A percentile compares a stretch with the other conserved stretches of the same genome.
Conservation (phyloP, 2,888 invertebrate species). For the Helobdella robusta region DNA sequence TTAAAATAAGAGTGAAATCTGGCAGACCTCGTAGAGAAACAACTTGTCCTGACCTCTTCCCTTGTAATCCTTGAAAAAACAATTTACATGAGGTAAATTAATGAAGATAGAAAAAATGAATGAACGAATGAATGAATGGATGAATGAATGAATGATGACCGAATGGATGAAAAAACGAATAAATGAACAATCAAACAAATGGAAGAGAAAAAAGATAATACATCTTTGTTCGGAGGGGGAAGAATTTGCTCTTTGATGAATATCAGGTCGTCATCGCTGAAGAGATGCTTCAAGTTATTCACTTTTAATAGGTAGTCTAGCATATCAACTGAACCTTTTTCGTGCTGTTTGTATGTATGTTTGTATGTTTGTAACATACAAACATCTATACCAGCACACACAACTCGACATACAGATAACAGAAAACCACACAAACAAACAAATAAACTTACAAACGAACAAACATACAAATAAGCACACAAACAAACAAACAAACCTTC, state of each 20-base stretch:
- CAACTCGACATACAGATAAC: no score
- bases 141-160: no score
- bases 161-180: no score
- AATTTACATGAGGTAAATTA: not conserved
- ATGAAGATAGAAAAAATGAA: no score
- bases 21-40: conserved; percentile 53
- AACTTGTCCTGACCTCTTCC: conserved; percentile 47
- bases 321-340: conserved; percentile 52
- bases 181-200: no score
- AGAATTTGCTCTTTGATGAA: conserved; percentile 53
- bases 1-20: not conserved
- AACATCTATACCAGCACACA: no score
- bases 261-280: conserved; percentile 44
- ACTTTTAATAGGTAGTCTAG: conserved; percentile 51
- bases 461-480: no score
- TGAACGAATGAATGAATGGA: no score
- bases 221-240: not conserved
- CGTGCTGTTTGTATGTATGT: conserved; percentile 50
- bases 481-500: conserved; percentile 38
- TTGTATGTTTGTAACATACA: no score
- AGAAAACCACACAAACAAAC: no score
- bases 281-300: conserved; percentile 43
- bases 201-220: not conserved
- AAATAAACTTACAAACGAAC: no score
- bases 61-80: conserved; percentile 11